phyloP scores from a whole-genome alignment of 2,113 vertebrate genomes.

The Cygnus buccinator region DNA sequence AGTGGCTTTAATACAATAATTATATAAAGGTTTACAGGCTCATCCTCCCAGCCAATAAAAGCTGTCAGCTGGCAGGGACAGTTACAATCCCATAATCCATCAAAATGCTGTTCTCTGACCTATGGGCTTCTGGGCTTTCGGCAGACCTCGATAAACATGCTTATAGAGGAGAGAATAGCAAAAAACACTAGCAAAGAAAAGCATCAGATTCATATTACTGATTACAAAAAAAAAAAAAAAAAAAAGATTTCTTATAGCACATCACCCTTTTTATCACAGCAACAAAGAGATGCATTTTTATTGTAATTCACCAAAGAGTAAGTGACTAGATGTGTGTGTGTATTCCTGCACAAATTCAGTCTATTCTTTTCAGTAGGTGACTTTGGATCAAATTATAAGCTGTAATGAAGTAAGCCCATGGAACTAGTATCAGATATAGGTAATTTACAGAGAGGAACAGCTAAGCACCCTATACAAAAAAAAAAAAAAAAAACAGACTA shows the following conservation, averaged over 20 bases:
- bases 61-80: conserved; percentile 92
- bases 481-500: too few species aligned
- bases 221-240: conserved; percentile 51
- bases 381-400: conserved; percentile 41
- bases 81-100: conserved; percentile 98
- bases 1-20: conserved; percentile 98
- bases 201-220: conserved; percentile 70
- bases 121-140: conserved; percentile 86
- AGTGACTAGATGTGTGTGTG: fast-evolving
- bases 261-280: conserved; percentile 7
- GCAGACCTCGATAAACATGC: conserved; percentile 85
- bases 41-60: conserved; percentile 98
- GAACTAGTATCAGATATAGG: not conserved
- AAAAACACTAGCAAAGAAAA: conserved; percentile 74
- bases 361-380: conserved; percentile 52
- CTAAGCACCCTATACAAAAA: not conserved
- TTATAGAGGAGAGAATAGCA: conserved; percentile 78
- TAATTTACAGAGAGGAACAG: not conserved
- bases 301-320: not conserved
- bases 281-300: conserved; percentile 1
- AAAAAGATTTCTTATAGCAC: not conserved
- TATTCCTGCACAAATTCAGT: not conserved
- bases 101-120: conserved; percentile 94
- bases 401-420: conserved; percentile 18
- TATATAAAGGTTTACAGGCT: conserved; percentile 99